phyloP scores from a whole-genome alignment of 2,888 invertebrate genomes.

The Standfussiana lucernea region DNA sequence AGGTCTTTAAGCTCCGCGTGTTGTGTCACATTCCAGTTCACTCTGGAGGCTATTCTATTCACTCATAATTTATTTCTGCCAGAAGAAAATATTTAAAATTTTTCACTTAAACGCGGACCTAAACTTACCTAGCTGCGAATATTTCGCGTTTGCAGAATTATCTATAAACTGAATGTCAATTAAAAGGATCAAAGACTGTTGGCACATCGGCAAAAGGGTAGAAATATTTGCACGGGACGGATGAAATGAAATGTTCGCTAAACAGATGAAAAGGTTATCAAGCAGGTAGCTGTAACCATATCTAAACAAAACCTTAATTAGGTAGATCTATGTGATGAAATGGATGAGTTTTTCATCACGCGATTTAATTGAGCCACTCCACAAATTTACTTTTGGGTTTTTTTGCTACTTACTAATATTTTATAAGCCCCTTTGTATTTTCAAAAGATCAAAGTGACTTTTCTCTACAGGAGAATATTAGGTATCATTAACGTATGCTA shows the following conservation, averaged over 20 bases:
- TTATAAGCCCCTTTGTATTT: not conserved
- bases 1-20: constrained; percentile 29
- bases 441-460: constrained; percentile 20
- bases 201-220: constrained; percentile 73
- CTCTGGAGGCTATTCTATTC: constrained; percentile 15
- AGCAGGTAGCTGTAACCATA: constrained; percentile 53
- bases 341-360: constrained; percentile 39
- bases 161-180: constrained; percentile 77
- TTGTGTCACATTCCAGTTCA: constrained; percentile 42
- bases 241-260: constrained; percentile 71
- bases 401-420: not conserved
- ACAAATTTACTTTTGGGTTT: constrained; percentile 2
- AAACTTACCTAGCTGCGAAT: constrained; percentile 35
- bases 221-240: constrained; percentile 73
- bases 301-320: constrained; percentile 63
- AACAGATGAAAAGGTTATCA: constrained; percentile 69
- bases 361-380: constrained; percentile 17
- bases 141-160: constrained; percentile 66
- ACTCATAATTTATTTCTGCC: constrained; percentile 33
- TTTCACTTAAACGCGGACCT: constrained; percentile 16
- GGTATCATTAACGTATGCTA: not conserved
- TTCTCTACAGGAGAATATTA: not conserved
- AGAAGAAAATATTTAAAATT: not conserved
- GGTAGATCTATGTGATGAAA: constrained; percentile 44
- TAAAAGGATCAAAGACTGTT: constrained; percentile 79